Base-by-base conservation (phyloP, 2,113 vertebrate genomes). In the Chauna torquata region DNA sequence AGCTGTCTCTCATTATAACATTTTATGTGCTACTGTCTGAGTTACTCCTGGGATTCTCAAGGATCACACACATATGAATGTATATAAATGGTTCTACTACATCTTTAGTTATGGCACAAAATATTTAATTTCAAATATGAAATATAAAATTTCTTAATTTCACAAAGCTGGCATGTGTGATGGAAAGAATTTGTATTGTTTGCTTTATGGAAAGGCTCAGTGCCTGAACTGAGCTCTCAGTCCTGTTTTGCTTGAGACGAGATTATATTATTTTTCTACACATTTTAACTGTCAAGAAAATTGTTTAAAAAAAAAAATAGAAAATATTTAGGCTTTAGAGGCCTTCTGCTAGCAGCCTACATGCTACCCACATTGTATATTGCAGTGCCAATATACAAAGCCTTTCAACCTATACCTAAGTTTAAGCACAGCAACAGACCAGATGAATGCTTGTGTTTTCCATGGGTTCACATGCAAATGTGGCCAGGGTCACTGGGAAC, bases 101-200 rank as follows among this genome's bases (percentile, higher is more conserved):
- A 30, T 23, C 65, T 87, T 89, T 55, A 75, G 57, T 27, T 71
- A 76, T 68, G 20, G 61, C 22, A 82, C 19, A 84, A 85, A 89
- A 62, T 50, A 66, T 50, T 88, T 92, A 68, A 88, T 75, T 91
- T 68, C 49, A n/a, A n/a, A n/a, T n/a, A n/a, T n/a, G n/a, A n/a
- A n/a, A n/a, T n/a, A n/a, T n/a, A n/a, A n/a, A n/a, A n/a, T n/a
- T n/a, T n/a, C n/a, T n/a, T n/a, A n/a, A n/a, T 82, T 95, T 71
- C 77, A 30, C 28, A 82, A 57, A 50, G n/a, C 28, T 84, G 57
- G 25, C 25, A n/a, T 1, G 0, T 40, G 40, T 24, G 12, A 61
- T 76, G 74, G 87, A 92, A 94, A 82, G 52, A 77, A 80, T 61
- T 47, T 16, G 5, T 36, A 36, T 59, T 83, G 42, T 58, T 94